These are phyloP conservation scores for Mythimna ferrago DNA, from an alignment of 2,888 invertebrate species.

Conservation along the genomic window DNA sequence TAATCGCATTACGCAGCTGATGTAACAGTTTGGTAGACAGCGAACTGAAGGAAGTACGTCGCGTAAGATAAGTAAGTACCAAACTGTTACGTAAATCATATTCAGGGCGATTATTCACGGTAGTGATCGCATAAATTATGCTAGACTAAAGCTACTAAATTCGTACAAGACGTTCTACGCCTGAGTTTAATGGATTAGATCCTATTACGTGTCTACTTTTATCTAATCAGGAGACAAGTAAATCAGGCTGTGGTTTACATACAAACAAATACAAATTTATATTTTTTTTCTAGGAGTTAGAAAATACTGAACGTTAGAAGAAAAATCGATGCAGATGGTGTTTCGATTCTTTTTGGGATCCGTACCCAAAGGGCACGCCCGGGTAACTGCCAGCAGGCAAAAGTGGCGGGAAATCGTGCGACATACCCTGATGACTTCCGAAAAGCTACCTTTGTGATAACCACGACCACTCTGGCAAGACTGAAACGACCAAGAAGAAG, in stretches of 20 bases:
- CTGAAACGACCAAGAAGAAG: too few relatives aligned
- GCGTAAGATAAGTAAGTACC: slow-evolving; percentile 34
- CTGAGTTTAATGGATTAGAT: slow-evolving; percentile 64
- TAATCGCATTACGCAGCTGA: slow-evolving; percentile 37
- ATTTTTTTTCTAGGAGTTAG: not conserved
- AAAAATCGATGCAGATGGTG: too few relatives aligned
- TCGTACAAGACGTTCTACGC: slow-evolving; percentile 47
- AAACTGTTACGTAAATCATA: slow-evolving; percentile 61
- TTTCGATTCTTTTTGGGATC: too few relatives aligned
- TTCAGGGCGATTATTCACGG: slow-evolving; percentile 63
- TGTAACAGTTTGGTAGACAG: slow-evolving; percentile 33
- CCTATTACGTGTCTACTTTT: slow-evolving; percentile 36
- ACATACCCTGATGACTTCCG: too few relatives aligned
- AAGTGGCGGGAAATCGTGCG: too few relatives aligned
- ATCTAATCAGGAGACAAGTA: slow-evolving; percentile 27
- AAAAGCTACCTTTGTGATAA: too few relatives aligned
- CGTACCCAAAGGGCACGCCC: too few relatives aligned
- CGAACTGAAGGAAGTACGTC: slow-evolving; percentile 30
- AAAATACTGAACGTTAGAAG: not conserved
- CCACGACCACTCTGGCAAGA: too few relatives aligned
- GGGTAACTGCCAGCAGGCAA: too few relatives aligned
- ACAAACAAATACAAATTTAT: not conserved
- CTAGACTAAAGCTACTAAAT: slow-evolving; percentile 56
- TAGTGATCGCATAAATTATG: slow-evolving; percentile 63
- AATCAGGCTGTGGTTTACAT: slow-evolving; percentile 16